Evolutionary conservation across 2,888 invertebrate species (phyloP).

Genomic region (Brachylomia viminalis): DNA sequence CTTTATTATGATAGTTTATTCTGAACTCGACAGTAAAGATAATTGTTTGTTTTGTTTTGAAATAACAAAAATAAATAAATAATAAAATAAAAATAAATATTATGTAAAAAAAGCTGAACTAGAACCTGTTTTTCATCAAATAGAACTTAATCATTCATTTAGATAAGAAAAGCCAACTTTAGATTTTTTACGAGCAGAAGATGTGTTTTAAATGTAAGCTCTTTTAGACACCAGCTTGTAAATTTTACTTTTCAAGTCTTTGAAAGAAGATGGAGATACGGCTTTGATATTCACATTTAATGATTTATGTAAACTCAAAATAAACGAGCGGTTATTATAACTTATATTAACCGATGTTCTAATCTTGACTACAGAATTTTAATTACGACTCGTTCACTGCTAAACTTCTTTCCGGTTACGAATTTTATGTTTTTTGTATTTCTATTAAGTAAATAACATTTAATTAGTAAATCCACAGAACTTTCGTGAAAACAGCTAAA

Average conservation of each 20-base stretch:
- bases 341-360: neutral
- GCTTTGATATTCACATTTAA: neutral
- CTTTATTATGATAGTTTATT: neutral
- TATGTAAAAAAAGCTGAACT: neutral
- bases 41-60: neutral
- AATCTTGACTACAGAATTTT: neutral
- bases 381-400: neutral
- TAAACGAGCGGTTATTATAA: neutral
- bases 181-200: neutral
- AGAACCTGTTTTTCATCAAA: neutral
- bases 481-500: too few relatives aligned
- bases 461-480: neutral
- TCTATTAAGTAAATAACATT: neutral
- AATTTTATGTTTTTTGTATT: neutral
- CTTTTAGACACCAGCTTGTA: too few relatives aligned
- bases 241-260: neutral
- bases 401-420: neutral
- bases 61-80: too few relatives aligned
- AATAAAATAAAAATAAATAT: too few relatives aligned
- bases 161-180: neutral
- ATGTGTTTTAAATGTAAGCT: neutral
- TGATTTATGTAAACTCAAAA: conserved; percentile 14
- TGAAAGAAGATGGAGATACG: neutral
- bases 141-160: too few relatives aligned
- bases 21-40: too few relatives aligned